phyloP scores from a whole-genome alignment of 53 echinoderm and acorn worm species.

The Arbacia lixula region DNA sequence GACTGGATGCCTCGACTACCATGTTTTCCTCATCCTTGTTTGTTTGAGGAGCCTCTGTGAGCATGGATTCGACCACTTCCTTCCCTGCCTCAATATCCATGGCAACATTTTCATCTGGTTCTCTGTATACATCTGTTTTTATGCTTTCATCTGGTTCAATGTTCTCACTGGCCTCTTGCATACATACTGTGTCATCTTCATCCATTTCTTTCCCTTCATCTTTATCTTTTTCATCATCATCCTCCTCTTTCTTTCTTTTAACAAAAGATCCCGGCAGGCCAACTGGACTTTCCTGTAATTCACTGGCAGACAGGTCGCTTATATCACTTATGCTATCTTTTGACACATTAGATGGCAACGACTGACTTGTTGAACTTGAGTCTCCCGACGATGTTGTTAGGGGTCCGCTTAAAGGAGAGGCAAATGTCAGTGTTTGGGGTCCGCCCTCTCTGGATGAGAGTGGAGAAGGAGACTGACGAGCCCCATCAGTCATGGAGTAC shows the following conservation, averaged over 20 bases:
- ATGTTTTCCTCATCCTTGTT: not conserved
- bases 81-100: not conserved
- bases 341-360: too few relatives aligned
- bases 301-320: not conserved
- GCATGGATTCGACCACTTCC: not conserved
- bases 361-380: too few relatives aligned
- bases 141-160: too few relatives aligned
- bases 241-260: conserved; percentile 3
- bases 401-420: too few relatives aligned
- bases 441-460: too few relatives aligned
- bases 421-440: too few relatives aligned
- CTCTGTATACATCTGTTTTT: not conserved
- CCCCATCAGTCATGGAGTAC: too few relatives aligned
- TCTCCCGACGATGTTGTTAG: too few relatives aligned
- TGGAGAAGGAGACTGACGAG: too few relatives aligned
- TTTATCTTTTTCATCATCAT: conserved; percentile 23
- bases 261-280: too few relatives aligned
- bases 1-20: not conserved
- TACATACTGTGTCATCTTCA: not conserved
- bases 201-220: conserved; percentile 2
- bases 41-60: not conserved
- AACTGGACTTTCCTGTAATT: not conserved
- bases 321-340: not conserved
- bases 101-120: not conserved
- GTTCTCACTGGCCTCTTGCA: not conserved